Base-by-base conservation (phyloP, 2,113 vertebrate genomes). In the Cottus gobio region DNA sequence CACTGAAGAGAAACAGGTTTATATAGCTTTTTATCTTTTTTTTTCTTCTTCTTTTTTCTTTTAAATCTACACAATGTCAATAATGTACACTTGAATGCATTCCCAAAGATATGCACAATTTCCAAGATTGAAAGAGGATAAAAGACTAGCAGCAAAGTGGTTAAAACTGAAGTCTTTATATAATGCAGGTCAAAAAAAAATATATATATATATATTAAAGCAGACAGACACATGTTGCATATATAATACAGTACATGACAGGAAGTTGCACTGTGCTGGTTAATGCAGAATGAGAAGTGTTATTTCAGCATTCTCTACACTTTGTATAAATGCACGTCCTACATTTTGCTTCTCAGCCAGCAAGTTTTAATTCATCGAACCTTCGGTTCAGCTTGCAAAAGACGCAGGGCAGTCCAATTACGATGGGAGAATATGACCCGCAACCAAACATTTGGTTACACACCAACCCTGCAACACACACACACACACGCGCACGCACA, bases 161-260 rank as follows among this genome's bases (percentile, higher is more conserved):
- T 96, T 97, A 96, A 96, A 96, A 94, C 90, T 94, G 94, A 96
- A 96, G 91, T 93, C 90, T 92, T 92, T 93, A 91, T 88, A 93
- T 94, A 92, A 94, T 91, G 90, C 88, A 91, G 92, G 81, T 92
- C 79, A 89, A 92, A 34, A 92, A 90, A 82, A 84, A n/a, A n/a
- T n/a, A n/a, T n/a, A n/a, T n/a, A 90, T 75, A 91, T 83, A 89
- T 90, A 91, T 92, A 92, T 91, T 82, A 93, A 93, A 93, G 93
- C 92, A 83, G 93, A 93, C 92, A 93, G 89, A 93, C 90, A 90
- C 90, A 94, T 86, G 92, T 96, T 96, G 95, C 93, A 96, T 97
- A 96, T 95, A 96, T 96, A 97, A 96, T 97, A 97, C 96, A 97
- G 96, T 97, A 97, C 96, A 96, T 95, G 93, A 96, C 94, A 93